Base-by-base conservation (phyloP, 1,140 invertebrate species). In the Subanguina moxae region DNA sequence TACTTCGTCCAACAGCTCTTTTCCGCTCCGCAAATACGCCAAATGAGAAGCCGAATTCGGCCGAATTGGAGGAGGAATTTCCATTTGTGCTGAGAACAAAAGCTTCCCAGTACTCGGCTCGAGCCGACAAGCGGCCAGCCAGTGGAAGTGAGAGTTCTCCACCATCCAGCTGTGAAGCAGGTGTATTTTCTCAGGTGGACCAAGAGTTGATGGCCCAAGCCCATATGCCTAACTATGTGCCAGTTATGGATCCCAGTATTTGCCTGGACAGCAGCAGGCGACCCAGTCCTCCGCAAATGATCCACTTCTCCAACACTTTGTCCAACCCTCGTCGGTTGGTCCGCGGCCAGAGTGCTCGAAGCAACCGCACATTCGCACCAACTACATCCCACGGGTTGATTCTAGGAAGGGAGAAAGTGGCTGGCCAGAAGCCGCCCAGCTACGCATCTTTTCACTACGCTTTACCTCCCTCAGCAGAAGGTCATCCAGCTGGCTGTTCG, bases 1-100 rank as follows among this genome's bases (percentile, higher is more conserved):
- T 11, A 38, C 32, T 38, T 38, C 74, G 72, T 19, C 73, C 70
- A 38, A 65, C 56, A 23, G 72, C 71, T 7, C 43, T 73, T n/a
- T 74, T 71, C 64, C 65, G 65, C 21, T 68, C 23, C 27, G 17
- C 42, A 56, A 64, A 58, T 56, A 56, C 56, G 3, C 42, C 62
- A 65, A 19, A 56, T 7, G 61, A 57, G n/a, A 17, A 57, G 7
- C 7, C 19, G 15, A 56, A 27, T 7, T 21, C n/a, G 46, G n/a
- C 58, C 1, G 28, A 38, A 61, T 19, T n/a, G 7, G 58, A 38
- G 17, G 58, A 38, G 17, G 52, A 57, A 11, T 38, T 38, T 38
- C 32, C 52, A 23, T 30, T 57, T 23, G 52, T 30, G 52, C 52
- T 57, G 3, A 57, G 21, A 11, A 57, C 52, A 57, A 38, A 38